These are phyloP conservation scores for Pluvialis apricaria DNA, from an alignment of 2,113 vertebrate genomes.

Conservation along the genomic window DNA sequence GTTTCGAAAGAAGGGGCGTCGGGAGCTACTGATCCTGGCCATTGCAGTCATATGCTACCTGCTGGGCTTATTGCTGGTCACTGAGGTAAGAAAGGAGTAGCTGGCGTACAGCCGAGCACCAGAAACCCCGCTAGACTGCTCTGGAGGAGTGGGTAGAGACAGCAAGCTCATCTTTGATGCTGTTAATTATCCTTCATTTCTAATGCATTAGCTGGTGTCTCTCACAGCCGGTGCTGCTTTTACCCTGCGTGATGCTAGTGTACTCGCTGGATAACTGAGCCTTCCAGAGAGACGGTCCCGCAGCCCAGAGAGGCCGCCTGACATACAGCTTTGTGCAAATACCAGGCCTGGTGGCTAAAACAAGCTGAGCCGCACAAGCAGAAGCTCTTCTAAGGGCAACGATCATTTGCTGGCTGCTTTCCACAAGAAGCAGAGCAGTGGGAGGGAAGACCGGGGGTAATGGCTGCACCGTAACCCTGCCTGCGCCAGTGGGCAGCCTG, in stretches of 20 bases:
- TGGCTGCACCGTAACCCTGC: not conserved
- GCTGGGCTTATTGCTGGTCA: conserved; percentile 84
- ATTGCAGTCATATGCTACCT: conserved; percentile 81
- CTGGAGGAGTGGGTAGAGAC: not conserved
- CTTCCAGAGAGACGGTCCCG: not conserved
- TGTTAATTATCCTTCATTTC: not conserved
- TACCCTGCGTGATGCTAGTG: not conserved
- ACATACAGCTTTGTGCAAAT: not conserved
- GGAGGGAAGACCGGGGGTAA: not conserved
- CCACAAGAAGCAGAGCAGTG: not conserved
- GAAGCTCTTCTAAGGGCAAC: not conserved
- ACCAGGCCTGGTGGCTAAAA: not conserved
- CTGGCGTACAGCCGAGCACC: not conserved
- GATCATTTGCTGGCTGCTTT: not conserved
- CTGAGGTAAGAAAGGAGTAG: conserved; percentile 74
- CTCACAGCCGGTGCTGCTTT: not conserved
- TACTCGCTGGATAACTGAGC: not conserved
- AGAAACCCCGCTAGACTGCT: not conserved
- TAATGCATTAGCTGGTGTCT: not conserved
- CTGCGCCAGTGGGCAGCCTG: not conserved
- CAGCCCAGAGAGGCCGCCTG: not conserved
- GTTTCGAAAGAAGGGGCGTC: conserved; percentile 77
- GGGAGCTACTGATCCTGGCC: conserved; percentile 84
- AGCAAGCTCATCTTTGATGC: not conserved
- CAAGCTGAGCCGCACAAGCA: not conserved